Evolutionary conservation across 2,888 invertebrate genomes (phyloP).

Genomic region (Buathra laborator): DNA sequence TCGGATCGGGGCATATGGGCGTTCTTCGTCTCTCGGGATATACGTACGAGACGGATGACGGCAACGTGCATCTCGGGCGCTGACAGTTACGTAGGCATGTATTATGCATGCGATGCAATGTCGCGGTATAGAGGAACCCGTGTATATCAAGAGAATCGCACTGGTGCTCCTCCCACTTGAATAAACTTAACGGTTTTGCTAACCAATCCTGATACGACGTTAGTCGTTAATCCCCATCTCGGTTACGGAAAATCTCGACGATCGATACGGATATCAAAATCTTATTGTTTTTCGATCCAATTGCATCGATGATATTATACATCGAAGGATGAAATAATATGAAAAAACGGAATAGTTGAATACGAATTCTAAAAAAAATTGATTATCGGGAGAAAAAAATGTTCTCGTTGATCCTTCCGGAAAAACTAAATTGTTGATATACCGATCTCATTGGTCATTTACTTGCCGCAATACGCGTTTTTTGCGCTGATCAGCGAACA

Average conservation of each 20-base stretch:
- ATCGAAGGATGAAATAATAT: not conserved
- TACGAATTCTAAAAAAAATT: too few species aligned
- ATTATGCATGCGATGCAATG: slow-evolving; percentile 68
- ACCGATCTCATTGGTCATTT: too few species aligned
- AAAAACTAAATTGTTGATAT: too few species aligned
- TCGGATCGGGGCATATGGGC: slow-evolving; percentile 56
- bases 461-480: not conserved
- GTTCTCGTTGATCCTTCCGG: too few species aligned
- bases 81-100: slow-evolving; percentile 73
- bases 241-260: slow-evolving; percentile 34
- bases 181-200: slow-evolving; percentile 73
- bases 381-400: too few species aligned
- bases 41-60: slow-evolving; percentile 61
- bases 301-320: not conserved
- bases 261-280: slow-evolving; percentile 10
- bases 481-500: not conserved
- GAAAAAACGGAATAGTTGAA: too few species aligned
- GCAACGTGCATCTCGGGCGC: slow-evolving; percentile 70
- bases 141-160: slow-evolving; percentile 70
- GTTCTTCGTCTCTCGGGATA: slow-evolving; percentile 57
- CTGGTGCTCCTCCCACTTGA: slow-evolving; percentile 81
- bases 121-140: slow-evolving; percentile 49
- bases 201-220: slow-evolving; percentile 75
- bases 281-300: not conserved
- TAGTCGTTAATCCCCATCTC: slow-evolving; percentile 62